A percentile compares a stretch with the other conserved stretches of the same genome.
phyloP scores from a whole-genome alignment of 2,797 vertebrate genomes.

The Potorous gilbertii region DNA sequence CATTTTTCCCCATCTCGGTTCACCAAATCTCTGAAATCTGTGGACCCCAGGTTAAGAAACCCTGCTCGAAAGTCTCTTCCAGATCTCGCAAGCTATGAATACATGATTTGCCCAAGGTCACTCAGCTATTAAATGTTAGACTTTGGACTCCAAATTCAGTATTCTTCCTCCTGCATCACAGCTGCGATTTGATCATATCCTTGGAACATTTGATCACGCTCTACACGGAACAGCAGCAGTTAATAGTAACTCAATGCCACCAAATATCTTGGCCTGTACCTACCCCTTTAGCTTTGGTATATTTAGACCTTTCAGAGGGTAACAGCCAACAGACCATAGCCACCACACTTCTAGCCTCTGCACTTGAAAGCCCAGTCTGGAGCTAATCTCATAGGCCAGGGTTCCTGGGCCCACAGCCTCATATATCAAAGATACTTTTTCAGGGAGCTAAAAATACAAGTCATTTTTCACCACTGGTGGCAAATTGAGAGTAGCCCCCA shows the following conservation, averaged over 20 bases:
- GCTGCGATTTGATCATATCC: neutral
- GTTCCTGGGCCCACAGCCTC: neutral
- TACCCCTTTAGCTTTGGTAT: neutral
- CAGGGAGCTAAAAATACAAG: slow-evolving; percentile 3
- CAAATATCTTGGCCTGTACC: neutral
- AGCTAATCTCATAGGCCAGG: slow-evolving; percentile 3
- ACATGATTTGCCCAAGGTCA: neutral
- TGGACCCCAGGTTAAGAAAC: neutral
- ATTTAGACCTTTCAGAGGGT: neutral
- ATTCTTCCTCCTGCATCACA: neutral
- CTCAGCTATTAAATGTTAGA: neutral
- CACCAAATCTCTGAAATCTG: neutral
- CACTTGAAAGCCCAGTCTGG: neutral
- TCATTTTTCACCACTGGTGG: slow-evolving; percentile 35
- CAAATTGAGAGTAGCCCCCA: slow-evolving; percentile 19
- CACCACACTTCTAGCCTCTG: neutral
- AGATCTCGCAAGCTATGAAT: neutral
- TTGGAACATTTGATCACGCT: neutral
- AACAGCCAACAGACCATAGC: neutral
- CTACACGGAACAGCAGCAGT: neutral
- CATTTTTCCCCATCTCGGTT: neutral
- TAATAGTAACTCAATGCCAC: neutral
- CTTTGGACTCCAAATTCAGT: neutral
- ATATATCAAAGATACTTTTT: slow-evolving; percentile 48
- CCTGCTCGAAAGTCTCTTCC: neutral